These are phyloP conservation scores for Arothron firmamentum DNA, from an alignment of 2,113 vertebrate genomes.

Conservation along the genomic window DNA sequence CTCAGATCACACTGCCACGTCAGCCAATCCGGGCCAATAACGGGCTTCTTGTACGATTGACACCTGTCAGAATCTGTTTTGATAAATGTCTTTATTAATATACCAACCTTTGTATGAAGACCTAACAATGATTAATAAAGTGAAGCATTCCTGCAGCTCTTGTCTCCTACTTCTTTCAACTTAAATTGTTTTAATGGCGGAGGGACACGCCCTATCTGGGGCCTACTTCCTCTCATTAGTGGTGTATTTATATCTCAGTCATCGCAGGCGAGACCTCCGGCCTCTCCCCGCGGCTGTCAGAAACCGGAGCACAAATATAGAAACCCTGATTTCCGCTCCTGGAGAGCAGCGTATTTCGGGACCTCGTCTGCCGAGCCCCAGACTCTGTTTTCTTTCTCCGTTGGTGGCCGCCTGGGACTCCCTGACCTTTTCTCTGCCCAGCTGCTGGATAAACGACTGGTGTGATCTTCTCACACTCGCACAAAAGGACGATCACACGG, in stretches of 20 bases:
- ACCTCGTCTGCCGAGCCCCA: conserved; percentile 18
- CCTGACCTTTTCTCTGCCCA: conserved; percentile 48
- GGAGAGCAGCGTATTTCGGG: conserved; percentile 49
- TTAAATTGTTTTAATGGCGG: no score
- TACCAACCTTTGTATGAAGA: conserved; percentile 57
- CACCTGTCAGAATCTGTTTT: conserved; percentile 48
- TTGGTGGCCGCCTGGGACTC: conserved; percentile 31
- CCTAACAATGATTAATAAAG: conserved; percentile 48
- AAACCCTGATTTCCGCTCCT: conserved; percentile 51
- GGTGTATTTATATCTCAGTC: conserved; percentile 33
- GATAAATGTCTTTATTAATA: conserved; percentile 61
- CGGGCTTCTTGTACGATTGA: conserved; percentile 43
- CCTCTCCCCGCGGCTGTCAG: conserved; percentile 31
- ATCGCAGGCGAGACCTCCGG: conserved; percentile 19
- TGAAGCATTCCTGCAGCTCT: conserved; percentile 50
- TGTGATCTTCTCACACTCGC: conserved; percentile 3
- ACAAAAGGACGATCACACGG: conserved; percentile 34
- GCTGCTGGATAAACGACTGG: conserved; percentile 25
- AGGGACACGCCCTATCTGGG: conserved; percentile 8
- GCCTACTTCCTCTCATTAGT: conserved; percentile 45
- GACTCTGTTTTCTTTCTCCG: conserved; percentile 34
- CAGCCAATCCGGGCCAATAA: conserved; percentile 36
- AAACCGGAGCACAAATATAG: conserved; percentile 51
- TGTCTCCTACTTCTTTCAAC: no score
- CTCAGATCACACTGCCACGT: conserved; percentile 37